Base-by-base conservation (phyloP, 2,888 invertebrate species). In the Leptinotarsa tumamoca region DNA sequence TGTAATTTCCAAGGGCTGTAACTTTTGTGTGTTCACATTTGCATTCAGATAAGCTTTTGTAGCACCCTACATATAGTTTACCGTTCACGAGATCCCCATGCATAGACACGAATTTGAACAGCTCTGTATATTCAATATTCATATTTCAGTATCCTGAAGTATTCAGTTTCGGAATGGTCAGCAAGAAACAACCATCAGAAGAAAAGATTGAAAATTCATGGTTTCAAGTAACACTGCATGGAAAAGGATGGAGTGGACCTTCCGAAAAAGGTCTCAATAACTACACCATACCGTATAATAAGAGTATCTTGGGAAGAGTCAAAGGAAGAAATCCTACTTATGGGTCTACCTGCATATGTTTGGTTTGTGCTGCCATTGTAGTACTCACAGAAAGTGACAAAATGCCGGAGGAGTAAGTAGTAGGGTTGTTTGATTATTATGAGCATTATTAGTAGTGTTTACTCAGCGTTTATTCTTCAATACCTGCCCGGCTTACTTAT, bases 171-270 rank as follows among this genome's bases (percentile, higher is more conserved):
- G 79, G 79, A 23, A 15, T 77, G 63, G 61, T 77, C 66, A 71
- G 77, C 58, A 77, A 77, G 52, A 67, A 75, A 18, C n/a, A 72
- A 52, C 77, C 77, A 13, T 87, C 90, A 1, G 91, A 91, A 56
- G 91, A 91, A 68, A 88, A 89, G 2, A 91, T 93, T 87, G 90
- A 93, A 70, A 91, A 91, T 17, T 88, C 91, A 0, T 88, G 89
- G 27, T 96, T 96, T 84, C 87, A 87, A 3, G 89, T 97, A 77
- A 93, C 92, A 50, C 91, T 98, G 82, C 89, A 92, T 79, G 97
- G 95, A 0, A 89, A 90, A 78, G 98, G 98, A 0, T 98, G 97
- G 96, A 89, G 90, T 3, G 91, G 91, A 92, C 77, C 88, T 90
- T 50, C 89, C 90, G 27, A 92, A 91, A 91, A 92, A 77, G 88